phyloP scores from a whole-genome alignment of 2,113 vertebrate genomes.

The Orthonyx spaldingii region DNA sequence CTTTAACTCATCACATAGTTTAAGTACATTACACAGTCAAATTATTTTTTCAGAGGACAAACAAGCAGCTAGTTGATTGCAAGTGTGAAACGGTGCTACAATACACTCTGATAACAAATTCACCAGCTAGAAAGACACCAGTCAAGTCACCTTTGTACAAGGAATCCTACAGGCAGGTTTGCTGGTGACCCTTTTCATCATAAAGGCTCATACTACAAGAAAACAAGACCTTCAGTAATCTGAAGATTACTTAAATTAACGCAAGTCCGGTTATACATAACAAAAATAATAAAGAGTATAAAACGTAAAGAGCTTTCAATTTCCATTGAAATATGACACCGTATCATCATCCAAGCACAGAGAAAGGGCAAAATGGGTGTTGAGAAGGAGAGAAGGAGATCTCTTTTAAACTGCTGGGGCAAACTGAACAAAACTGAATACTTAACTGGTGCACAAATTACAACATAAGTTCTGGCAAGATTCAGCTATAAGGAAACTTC shows the following conservation, averaged over 20 bases:
- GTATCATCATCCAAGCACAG: not conserved
- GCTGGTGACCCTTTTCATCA: not conserved
- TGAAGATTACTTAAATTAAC: not conserved
- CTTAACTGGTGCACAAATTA: not conserved
- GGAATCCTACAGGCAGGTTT: not conserved
- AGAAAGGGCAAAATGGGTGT: not conserved
- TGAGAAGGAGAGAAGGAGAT: not conserved
- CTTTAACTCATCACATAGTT: conserved; percentile 11
- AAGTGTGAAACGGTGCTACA: not conserved
- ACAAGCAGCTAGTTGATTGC: not conserved
- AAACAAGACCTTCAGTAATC: not conserved
- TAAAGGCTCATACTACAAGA: not conserved
- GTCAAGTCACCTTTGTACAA: not conserved
- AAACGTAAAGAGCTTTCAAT: not conserved
- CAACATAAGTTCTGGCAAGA: not conserved
- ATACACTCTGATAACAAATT: not conserved
- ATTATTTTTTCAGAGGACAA: not conserved
- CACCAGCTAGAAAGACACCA: not conserved
- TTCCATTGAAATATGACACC: not conserved
- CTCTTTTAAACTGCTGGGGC: not conserved
- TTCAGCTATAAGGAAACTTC: conserved; percentile 27
- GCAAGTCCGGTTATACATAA: not conserved
- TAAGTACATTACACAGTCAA: not conserved
- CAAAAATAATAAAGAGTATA: not conserved
- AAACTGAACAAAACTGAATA: not conserved